Conservation (phyloP, 2,888 invertebrate genomes). For the Apotomis turbidana region DNA sequence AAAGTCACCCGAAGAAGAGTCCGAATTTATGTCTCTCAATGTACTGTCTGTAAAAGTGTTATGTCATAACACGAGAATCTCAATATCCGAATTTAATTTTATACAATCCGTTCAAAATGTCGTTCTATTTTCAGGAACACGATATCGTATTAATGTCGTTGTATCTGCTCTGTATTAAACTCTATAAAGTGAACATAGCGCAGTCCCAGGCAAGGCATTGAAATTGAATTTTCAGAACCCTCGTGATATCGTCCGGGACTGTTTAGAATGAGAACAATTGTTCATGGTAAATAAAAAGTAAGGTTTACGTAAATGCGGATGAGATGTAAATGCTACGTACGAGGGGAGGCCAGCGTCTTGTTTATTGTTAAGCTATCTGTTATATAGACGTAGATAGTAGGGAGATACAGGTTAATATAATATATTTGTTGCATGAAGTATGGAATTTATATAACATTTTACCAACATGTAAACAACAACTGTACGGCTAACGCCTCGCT, state of each 20-base stretch:
- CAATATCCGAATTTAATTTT: slow-evolving; percentile 16
- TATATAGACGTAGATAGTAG: neutral
- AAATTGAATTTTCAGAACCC: slow-evolving; percentile 73
- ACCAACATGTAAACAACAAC: too few species aligned
- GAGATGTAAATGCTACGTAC: slow-evolving; percentile 6
- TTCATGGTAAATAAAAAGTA: slow-evolving; percentile 24
- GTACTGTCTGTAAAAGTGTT: too few species aligned
- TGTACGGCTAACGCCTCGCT: too few species aligned
- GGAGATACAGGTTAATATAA: neutral
- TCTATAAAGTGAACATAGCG: slow-evolving; percentile 67
- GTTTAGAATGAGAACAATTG: slow-evolving; percentile 27
- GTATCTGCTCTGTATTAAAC: slow-evolving; percentile 48
- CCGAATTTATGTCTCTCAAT: too few species aligned
- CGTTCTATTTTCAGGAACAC: slow-evolving; percentile 10
- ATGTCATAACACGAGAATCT: neutral
- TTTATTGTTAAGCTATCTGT: neutral
- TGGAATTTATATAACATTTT: too few species aligned
- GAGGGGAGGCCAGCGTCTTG: neutral
- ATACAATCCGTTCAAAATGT: slow-evolving; percentile 22
- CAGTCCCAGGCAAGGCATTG: slow-evolving; percentile 56
- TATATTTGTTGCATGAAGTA: too few species aligned
- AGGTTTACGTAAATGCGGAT: slow-evolving; percentile 16
- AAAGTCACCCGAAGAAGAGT: too few species aligned
- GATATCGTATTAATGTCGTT: slow-evolving; percentile 33
- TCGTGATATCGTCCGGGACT: slow-evolving; percentile 56